Base-by-base conservation (phyloP, 2,113 vertebrate species). In the Gulo gulo region DNA sequence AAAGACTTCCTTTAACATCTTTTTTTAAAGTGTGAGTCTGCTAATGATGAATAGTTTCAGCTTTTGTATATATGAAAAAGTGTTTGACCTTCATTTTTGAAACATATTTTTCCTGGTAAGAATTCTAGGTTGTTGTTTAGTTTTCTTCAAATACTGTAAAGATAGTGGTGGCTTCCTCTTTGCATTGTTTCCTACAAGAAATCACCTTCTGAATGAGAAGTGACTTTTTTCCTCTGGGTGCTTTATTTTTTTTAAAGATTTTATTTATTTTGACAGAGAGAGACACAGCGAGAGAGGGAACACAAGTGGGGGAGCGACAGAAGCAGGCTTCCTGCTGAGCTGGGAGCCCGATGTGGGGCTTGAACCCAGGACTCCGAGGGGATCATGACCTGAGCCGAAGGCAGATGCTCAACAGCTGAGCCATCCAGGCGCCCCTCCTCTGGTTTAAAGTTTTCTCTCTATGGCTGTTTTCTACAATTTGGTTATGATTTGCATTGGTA, bases 391-490 rank as follows among this genome's bases (percentile, higher is more conserved):
- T 59, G 7, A 59, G 57, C 8, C 21, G 1, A 59, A 59, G 23
- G 23, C 57, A 10, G 57, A 59, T 24, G 57, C 57, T 59, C 7
- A 59, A 59, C 57, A 21, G 23, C 57, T 8, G 21, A 59, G 57
- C 21, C 57, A 59, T 23, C 57, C 57, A 59, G 23, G 57, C 24
- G 57, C 23, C 57, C 57, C 57, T 69, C 8, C 4, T 71, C 57
- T 97, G 23, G 42, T 79, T 82, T 83, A 65, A 96, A 31, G 18
- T 71, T 67, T 78, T 92, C 45, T 83, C 31, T 88, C 86, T 84
- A 31, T 95, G n/a, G n/a, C 29, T 79, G 16, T 23, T 45, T 84
- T 84, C 50, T 71, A 9, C 12, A 92, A 36, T 50, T 45, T 91
- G 4, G 34, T 74, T 94, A 67, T 42, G 14, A 89, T n/a, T 15